These are phyloP conservation scores for Hemiprocne comata DNA, from an alignment of 2,113 vertebrate genomes.

Conservation along the genomic window DNA sequence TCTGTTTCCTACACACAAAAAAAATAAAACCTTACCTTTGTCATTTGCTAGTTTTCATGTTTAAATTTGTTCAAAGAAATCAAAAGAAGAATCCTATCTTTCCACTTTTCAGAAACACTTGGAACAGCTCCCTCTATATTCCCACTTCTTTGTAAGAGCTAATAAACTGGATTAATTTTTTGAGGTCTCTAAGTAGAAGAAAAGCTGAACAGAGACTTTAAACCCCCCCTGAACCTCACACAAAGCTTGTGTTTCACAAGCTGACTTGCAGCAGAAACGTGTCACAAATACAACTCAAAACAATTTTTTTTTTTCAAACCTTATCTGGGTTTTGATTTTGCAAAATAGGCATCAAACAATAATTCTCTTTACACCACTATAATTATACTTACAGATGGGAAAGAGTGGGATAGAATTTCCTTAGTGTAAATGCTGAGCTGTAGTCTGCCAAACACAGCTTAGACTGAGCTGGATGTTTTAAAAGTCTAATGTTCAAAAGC, in stretches of 20 bases:
- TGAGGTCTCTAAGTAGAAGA: not conserved
- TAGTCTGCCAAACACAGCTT: not conserved
- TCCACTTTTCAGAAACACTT: not conserved
- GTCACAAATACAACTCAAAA: not conserved
- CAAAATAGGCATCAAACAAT: not conserved
- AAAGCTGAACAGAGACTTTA: not conserved
- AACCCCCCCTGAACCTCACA: not conserved
- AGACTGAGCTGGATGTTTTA: not conserved
- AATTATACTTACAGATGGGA: not conserved
- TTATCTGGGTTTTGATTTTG: not conserved
- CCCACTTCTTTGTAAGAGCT: not conserved
- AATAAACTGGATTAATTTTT: not conserved
- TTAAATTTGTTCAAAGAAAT: not conserved
- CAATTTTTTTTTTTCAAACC: not conserved
- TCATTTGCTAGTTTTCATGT: not conserved
- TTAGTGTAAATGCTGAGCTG: not conserved
- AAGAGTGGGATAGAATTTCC: not conserved
- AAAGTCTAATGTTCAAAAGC: not conserved
- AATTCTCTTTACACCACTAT: conserved; percentile 12
- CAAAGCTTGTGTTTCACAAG: not conserved
- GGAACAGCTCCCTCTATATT: not conserved
- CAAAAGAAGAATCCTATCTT: not conserved
- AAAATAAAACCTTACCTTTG: not conserved
- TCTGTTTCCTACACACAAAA: not conserved
- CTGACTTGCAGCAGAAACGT: not conserved